phyloP scores from a whole-genome alignment of 2,888 invertebrate species.

The Glyphotaelius pellucidus region DNA sequence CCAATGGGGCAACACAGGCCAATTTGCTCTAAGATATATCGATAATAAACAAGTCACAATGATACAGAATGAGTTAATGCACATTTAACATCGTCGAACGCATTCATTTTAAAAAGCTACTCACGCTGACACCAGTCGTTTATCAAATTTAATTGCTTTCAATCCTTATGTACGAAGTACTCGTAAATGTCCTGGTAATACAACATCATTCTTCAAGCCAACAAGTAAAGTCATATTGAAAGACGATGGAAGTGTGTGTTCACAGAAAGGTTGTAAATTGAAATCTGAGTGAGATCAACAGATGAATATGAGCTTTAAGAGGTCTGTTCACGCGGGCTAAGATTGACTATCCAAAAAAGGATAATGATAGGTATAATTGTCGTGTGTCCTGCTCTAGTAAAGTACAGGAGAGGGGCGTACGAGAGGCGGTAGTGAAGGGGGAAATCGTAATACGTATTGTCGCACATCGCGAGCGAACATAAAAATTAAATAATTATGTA shows the following conservation, averaged over 20 bases:
- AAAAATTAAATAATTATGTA: too few species aligned
- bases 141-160: conserved; percentile 31
- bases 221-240: neutral
- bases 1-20: neutral
- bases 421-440: too few species aligned
- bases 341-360: too few species aligned
- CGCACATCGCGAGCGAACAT: too few species aligned
- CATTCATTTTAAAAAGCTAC: conserved; percentile 3
- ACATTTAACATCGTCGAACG: neutral
- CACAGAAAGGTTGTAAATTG: neutral
- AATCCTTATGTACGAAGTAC: neutral
- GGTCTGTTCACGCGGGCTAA: too few species aligned
- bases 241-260: neutral
- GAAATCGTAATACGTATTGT: too few species aligned
- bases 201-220: neutral
- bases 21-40: conserved; percentile 8
- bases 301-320: neutral
- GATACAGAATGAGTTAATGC: conserved; percentile 13
- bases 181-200: neutral
- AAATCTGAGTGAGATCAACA: neutral
- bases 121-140: conserved; percentile 6
- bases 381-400: too few species aligned
- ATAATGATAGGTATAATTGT: too few species aligned
- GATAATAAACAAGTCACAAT: conserved; percentile 4
- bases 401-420: too few species aligned